phyloP scores from a whole-genome alignment of 2,888 invertebrate species.

The Silvanus unidentatus region DNA sequence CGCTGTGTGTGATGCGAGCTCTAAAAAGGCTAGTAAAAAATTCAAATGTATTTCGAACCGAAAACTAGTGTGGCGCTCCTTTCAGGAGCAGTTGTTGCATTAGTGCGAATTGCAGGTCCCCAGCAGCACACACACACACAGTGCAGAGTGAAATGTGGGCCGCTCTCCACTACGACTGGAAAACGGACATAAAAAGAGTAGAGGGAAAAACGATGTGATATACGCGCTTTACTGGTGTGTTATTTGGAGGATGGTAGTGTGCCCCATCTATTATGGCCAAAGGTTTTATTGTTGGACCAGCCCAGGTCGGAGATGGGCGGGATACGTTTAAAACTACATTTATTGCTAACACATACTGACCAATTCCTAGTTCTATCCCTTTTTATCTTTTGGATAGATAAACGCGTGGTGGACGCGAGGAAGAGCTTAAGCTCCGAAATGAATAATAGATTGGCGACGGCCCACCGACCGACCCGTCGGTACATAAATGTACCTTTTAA shows the following conservation, averaged over 20 bases:
- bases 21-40: neutral
- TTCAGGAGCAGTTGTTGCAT: neutral
- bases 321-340: constrained; percentile 13
- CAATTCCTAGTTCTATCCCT: constrained; percentile 2
- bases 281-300: constrained; percentile 40
- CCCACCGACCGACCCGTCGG: neutral
- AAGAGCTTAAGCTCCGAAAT: neutral
- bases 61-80: neutral
- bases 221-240: constrained; percentile 19
- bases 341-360: constrained; percentile 11
- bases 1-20: no score
- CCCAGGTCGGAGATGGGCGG: constrained; percentile 29
- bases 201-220: constrained; percentile 11
- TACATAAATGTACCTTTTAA: constrained; percentile 5
- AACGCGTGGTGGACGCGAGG: neutral
- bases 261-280: constrained; percentile 39
- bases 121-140: neutral
- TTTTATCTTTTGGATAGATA: constrained; percentile 5
- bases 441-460: constrained; percentile 3
- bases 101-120: constrained; percentile 1
- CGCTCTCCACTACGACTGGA: no score
- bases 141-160: neutral
- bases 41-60: neutral
- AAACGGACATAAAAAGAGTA: constrained; percentile 6
- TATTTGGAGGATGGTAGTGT: constrained; percentile 18